Evolutionary conservation across 2,888 invertebrate species (phyloP), one percentile per base, ranked within the genome.

Genomic region (Orthonychiurus folsomi): DNA sequence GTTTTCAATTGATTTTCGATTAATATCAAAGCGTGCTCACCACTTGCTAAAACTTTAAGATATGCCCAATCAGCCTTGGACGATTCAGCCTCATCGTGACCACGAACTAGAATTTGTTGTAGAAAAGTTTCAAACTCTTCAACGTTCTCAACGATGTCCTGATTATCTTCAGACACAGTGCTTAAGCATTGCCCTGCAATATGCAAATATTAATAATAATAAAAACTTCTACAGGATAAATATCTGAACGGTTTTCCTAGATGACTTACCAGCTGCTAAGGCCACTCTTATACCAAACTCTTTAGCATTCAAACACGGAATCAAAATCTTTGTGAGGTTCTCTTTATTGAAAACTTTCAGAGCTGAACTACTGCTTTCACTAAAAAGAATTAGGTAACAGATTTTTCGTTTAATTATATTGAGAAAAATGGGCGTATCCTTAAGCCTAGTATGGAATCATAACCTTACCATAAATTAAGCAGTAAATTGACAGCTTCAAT

Each of bases 121-220:
- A 66, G 21, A 2, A 37, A 1, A n/a, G 67, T 58, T 55, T 81
- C 80, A 57, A 78, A 79, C 23, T 77, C 74, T 69, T 80, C 80
- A n/a, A 85, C 77, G 69, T 81, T 79, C 37, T 77, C 76, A 75
- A 82, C 80, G 0, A 83, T 83, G 63, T 77, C 75, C 0, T 80
- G 77, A 76, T 88, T 88, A 68, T 87, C 85, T 77, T 88, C 88
- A 0, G 85, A 82, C 50, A 87, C 81, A 3, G 86, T 85, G 73
- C 86, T 80, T 5, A 88, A 76, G 73, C 86, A 87, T 73, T 87
- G 86, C 50, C 84, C 81, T 64, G 26, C 21, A 80, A 62, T 20
- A 25, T 63, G 26, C 50, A 56, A 55, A 9, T 65, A 47, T 64
- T 12, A 52, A 28, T 56, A 52, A 62, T 21, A 20, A 61, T 56